phyloP scores from a whole-genome alignment of 2,113 vertebrate genomes.

The Ammodytes dubius region DNA sequence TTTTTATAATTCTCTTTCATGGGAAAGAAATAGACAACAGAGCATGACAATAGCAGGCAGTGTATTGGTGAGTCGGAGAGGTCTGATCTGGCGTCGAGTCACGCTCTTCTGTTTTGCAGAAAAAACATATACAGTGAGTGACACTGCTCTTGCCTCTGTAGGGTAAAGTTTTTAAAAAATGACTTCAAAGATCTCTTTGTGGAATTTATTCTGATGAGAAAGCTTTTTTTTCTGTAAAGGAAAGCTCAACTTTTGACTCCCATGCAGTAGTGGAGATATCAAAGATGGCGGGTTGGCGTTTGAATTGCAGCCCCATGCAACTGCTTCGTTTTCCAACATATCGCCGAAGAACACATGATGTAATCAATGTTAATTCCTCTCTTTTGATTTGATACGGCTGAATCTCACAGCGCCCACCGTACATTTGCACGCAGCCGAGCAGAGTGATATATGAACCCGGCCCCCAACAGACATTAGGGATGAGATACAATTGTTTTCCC shows the following conservation, averaged over 20 bases:
- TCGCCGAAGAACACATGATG: slow-evolving; percentile 60
- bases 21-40: slow-evolving; percentile 67
- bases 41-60: slow-evolving; percentile 60
- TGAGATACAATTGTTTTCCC: slow-evolving; percentile 83
- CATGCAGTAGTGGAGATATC: background rate
- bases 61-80: slow-evolving; percentile 40
- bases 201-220: slow-evolving; percentile 56
- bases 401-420: slow-evolving; percentile 48
- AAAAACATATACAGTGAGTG: slow-evolving; percentile 58
- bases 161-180: slow-evolving; percentile 16
- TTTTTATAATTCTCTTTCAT: slow-evolving; percentile 77
- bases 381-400: slow-evolving; percentile 61
- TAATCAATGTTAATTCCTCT: slow-evolving; percentile 73
- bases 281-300: slow-evolving; percentile 6
- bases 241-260: slow-evolving; percentile 43
- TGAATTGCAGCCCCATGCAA: background rate
- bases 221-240: slow-evolving; percentile 34
- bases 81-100: slow-evolving; percentile 63
- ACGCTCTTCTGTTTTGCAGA: slow-evolving; percentile 51
- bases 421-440: slow-evolving; percentile 34
- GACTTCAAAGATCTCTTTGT: slow-evolving; percentile 58
- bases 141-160: slow-evolving; percentile 40
- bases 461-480: slow-evolving; percentile 79
- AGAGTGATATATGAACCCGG: slow-evolving; percentile 78
- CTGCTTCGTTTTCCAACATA: slow-evolving; percentile 36